These are phyloP conservation scores for Zaprionus nigranus DNA, from an alignment of 1,140 invertebrate species.

Conservation along the genomic window DNA sequence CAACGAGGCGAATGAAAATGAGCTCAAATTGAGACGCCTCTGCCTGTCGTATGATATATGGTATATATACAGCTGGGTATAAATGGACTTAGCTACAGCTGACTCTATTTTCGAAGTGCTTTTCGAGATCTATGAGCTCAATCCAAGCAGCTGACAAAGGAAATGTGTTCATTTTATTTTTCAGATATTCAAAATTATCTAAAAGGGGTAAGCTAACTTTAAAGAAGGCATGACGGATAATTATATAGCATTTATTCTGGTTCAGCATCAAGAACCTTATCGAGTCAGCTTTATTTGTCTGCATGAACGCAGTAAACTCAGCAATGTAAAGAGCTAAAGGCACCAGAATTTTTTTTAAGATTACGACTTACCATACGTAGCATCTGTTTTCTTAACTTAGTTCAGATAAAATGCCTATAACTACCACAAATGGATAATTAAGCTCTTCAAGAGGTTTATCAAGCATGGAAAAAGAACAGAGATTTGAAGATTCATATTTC, in stretches of 20 bases:
- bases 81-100: not conserved
- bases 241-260: no score
- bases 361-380: not conserved
- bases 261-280: no score
- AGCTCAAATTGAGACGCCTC: not conserved
- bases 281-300: not conserved
- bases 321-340: not conserved
- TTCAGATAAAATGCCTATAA: no score
- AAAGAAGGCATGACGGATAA: no score
- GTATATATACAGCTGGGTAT: not conserved
- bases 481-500: no score
- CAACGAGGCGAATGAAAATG: conserved; percentile 1
- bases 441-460: no score
- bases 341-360: not conserved
- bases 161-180: not conserved
- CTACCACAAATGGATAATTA: no score
- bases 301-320: not conserved
- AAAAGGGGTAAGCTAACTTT: not conserved
- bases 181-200: not conserved
- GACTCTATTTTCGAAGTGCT: not conserved
- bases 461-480: no score
- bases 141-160: not conserved
- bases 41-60: conserved; percentile 1
- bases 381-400: no score
- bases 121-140: not conserved